A percentile compares a stretch with the other conserved stretches of the same genome.
phyloP scores from a whole-genome alignment of 1,140 invertebrate species.

The Samia ricini region DNA sequence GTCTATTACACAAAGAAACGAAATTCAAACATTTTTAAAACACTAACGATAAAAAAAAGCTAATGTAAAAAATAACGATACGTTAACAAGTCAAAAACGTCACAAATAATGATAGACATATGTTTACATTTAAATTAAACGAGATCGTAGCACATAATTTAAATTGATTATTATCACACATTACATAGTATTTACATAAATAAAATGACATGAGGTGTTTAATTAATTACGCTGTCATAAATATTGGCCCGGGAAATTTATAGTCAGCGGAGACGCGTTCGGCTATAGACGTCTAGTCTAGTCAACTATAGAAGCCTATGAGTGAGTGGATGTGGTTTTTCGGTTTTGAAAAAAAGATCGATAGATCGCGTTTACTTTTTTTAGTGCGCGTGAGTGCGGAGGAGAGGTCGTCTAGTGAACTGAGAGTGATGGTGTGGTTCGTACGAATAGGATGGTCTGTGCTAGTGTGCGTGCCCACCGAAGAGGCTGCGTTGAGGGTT shows the following conservation, averaged over 20 bases:
- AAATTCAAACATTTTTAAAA: slow-evolving; percentile 32
- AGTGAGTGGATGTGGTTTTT: slow-evolving; percentile 54
- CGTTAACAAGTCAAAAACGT: slow-evolving; percentile 39
- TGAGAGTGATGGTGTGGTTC: slow-evolving; percentile 72
- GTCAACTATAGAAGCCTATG: slow-evolving; percentile 65
- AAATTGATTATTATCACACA: slow-evolving; percentile 70
- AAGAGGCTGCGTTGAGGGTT: slow-evolving; percentile 53
- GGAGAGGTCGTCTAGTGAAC: slow-evolving; percentile 70
- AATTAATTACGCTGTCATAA: slow-evolving; percentile 69
- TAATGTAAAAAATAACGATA: slow-evolving; percentile 11
- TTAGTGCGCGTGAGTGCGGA: slow-evolving; percentile 76
- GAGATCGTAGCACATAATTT: slow-evolving; percentile 61
- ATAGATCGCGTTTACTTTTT: slow-evolving; percentile 75
- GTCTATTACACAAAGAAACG: slow-evolving; percentile 28
- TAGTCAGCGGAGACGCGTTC: slow-evolving; percentile 47
- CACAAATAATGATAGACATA: slow-evolving; percentile 53
- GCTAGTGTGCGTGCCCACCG: slow-evolving; percentile 55
- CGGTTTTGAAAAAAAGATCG: slow-evolving; percentile 70
- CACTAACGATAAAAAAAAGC: slow-evolving; percentile 37
- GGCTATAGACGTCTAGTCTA: slow-evolving; percentile 59
- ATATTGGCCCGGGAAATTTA: slow-evolving; percentile 60
- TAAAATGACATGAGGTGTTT: slow-evolving; percentile 70
- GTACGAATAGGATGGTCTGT: slow-evolving; percentile 46
- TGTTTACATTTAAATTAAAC: slow-evolving; percentile 72
- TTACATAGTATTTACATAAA: slow-evolving; percentile 72